Base-by-base conservation (phyloP, 2,797 vertebrate genomes). In the Heliangelus exortis region DNA sequence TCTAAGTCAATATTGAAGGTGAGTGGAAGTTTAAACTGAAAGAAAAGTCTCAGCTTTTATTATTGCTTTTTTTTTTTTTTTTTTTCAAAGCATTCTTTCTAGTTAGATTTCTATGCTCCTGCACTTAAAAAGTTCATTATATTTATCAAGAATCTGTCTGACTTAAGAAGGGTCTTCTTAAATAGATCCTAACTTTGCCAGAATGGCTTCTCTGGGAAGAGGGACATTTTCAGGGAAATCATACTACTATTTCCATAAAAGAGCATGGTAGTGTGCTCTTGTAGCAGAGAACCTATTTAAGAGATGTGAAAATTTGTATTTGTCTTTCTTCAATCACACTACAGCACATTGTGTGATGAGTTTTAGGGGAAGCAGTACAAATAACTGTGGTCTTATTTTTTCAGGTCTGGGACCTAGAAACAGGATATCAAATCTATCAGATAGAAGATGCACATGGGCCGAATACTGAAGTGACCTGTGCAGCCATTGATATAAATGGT, bases 331-430 rank as follows among this genome's bases (percentile, higher is more conserved):
- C 31, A 45, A 16, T 63, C 75, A 57, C 13, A 39, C 12, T 66
- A 47, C 34, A 87, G 85, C 21, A 57, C 5, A n/a, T 43, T 21
- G 5, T 79, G 9, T 80, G 55, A n/a, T 25, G 26, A 61, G 19
- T 82, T 91, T 84, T 84, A 54, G 26, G 88, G 55, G 23, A 57
- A 57, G 2, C 31, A 69, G 34, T 73, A 63, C 51, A 93, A 81
- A 55, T 78, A 73, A 66, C 65, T 53, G 20, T 34, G 3, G 4
- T 84, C 36, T 57, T 81, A 10, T 47, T 91, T 77, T 94, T 91
- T 58, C 51, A 98, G 98, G 96, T 97, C n/a, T 98, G 98, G 98
- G 97, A 98, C 78, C 79, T 98, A 7, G 97, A 97, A 88, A 97
- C 96, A 18, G 98, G 98, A 33, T 87, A 96, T 67, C 96, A 96